Evolutionary conservation across 2,888 invertebrate species (phyloP).

Genomic region (Cinara cedri): DNA sequence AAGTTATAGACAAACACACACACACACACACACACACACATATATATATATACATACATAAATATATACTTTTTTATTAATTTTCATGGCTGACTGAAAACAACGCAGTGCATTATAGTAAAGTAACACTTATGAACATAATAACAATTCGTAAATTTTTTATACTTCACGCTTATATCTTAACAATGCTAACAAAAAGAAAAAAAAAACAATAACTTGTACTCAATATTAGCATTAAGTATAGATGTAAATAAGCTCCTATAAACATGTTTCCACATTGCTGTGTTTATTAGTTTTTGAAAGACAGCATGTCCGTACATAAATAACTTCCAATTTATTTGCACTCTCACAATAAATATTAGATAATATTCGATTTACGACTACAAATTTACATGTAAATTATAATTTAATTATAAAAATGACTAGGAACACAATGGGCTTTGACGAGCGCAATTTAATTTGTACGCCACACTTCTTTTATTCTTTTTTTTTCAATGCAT

Average conservation of each 20-base stretch:
- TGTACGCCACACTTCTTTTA: constrained; percentile 48
- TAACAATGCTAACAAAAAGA: constrained; percentile 51
- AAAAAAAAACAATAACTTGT: constrained; percentile 46
- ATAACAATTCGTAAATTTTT: constrained; percentile 54
- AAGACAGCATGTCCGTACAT: constrained; percentile 45
- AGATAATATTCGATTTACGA: constrained; percentile 49
- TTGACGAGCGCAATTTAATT: constrained; percentile 45
- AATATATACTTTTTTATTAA: no score
- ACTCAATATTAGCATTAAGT: constrained; percentile 51
- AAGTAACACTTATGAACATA: constrained; percentile 56
- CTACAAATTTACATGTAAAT: constrained; percentile 55
- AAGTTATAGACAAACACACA: not conserved
- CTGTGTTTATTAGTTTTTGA: constrained; percentile 40
- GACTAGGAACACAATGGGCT: constrained; percentile 57
- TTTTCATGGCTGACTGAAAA: constrained; percentile 29
- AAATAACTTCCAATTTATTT: constrained; percentile 48
- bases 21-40: not conserved
- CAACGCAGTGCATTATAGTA: constrained; percentile 47
- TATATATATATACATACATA: constrained; percentile 19
- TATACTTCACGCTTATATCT: constrained; percentile 54
- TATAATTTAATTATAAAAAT: constrained; percentile 56
- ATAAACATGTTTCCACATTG: constrained; percentile 47
- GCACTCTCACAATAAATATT: constrained; percentile 53
- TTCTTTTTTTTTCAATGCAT: constrained; percentile 34
- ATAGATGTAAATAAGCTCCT: constrained; percentile 52